Evolutionary conservation across 2,797 vertebrate species (phyloP).

Genomic region (Ciconia nigra): DNA sequence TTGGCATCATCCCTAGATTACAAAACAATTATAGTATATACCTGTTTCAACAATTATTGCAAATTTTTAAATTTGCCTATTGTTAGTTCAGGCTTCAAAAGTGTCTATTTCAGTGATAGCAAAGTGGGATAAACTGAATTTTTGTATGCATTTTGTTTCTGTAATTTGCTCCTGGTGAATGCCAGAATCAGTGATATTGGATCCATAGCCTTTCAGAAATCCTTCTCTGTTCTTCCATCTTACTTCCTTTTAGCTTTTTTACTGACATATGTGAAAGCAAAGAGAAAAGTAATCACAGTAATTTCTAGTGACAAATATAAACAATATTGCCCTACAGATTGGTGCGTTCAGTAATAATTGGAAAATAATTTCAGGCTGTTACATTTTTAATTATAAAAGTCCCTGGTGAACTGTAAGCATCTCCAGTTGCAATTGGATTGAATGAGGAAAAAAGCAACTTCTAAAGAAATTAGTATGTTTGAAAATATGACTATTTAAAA

Average conservation of each 20-base stretch:
- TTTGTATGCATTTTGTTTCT: neutral
- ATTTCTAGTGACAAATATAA: slow-evolving; percentile 20
- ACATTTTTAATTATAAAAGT: slow-evolving; percentile 12
- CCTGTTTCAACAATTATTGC: neutral
- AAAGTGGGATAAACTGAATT: neutral
- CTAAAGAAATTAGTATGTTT: neutral
- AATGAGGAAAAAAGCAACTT: neutral
- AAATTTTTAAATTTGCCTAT: neutral
- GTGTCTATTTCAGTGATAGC: neutral
- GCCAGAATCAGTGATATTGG: neutral
- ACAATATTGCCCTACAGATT: neutral
- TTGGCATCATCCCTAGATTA: neutral
- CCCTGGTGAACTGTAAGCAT: neutral
- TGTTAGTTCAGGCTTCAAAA: neutral
- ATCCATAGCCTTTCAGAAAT: neutral
- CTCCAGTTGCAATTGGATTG: neutral
- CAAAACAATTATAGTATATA: neutral
- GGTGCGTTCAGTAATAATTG: neutral
- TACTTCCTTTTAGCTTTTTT: neutral
- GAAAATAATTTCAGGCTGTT: slow-evolving; percentile 29
- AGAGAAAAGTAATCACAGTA: neutral
- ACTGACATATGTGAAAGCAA: neutral
- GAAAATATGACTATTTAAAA: neutral
- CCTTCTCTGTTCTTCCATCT: neutral
- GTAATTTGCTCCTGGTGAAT: neutral